Evolutionary conservation across 2,113 vertebrate species (phyloP).

Genomic region (Chrysochloris asiatica): DNA sequence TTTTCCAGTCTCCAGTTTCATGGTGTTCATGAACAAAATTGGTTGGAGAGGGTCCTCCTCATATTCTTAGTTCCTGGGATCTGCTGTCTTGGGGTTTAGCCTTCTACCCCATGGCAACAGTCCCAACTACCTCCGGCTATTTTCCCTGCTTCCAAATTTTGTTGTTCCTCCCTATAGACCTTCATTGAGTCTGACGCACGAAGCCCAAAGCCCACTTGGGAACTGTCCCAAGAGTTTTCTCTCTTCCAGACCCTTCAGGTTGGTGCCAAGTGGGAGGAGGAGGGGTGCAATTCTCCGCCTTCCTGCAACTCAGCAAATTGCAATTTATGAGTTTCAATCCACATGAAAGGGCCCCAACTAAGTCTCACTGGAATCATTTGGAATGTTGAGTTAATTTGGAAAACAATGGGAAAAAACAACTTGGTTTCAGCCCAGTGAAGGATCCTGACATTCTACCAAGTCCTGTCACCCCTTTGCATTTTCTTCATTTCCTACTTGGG

Average conservation of each 20-base stretch:
- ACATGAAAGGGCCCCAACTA: constrained; percentile 73
- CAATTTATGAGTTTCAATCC: constrained; percentile 76
- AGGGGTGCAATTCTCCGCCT: constrained; percentile 36
- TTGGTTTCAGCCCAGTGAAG: constrained; percentile 57
- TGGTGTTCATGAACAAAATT: not conserved
- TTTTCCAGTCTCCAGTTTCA: not conserved
- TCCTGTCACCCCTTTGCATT: not conserved
- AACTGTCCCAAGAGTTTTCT: not conserved
- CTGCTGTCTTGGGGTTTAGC: not conserved
- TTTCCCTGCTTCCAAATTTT: not conserved
- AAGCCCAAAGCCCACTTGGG: constrained; percentile 54
- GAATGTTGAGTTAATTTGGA: constrained; percentile 80
- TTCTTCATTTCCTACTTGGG: not conserved
- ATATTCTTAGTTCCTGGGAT: not conserved
- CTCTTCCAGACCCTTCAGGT: constrained; percentile 50
- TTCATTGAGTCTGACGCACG: not conserved
- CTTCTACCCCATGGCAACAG: not conserved
- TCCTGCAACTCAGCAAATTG: constrained; percentile 78
- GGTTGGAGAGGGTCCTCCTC: not conserved
- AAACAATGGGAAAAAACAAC: constrained; percentile 63
- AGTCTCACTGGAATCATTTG: constrained; percentile 68
- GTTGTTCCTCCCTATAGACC: not conserved
- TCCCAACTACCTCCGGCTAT: not conserved
- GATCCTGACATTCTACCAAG: constrained; percentile 58
- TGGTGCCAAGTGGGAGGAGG: constrained; percentile 60